Base-by-base conservation (phyloP, 1,140 invertebrate genomes). In the Triops longicaudatus region DNA sequence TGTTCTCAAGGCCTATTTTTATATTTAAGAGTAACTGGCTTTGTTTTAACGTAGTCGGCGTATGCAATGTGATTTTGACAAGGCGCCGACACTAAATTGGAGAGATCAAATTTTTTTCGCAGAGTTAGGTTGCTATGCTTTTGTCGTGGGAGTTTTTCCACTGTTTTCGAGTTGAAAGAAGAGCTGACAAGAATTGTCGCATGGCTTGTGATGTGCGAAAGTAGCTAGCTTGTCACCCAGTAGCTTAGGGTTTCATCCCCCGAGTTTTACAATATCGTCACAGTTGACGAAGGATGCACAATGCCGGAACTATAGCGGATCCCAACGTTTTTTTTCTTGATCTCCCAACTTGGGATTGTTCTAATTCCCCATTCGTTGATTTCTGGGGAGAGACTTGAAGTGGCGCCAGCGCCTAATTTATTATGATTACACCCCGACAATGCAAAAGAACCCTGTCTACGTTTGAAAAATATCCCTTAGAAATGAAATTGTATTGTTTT, bases 111-210 rank as follows among this genome's bases (percentile, higher is more conserved):
- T 63, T 63, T 63, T 63, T 63, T 37, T 37, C 31, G 31, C 10
- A 22, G 50, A 22, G 50, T 63, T 63, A 14, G 50, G 22, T 63
- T 63, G 50, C 22, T 2, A 4, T 4, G 50, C 50, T 63, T 63
- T 63, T 63, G 50, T 37, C 50, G 50, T 63, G 50, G 22, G 50
- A 63, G 50, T 63, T 63, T 63, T 63, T 63, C 50, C 50, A 63
- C 50, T 63, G 50, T 63, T 63, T 63, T 63, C 50, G 6, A 17
- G 50, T 17, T 63, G 50, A 63, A 63, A 63, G 50, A 63, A 63
- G 50, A 63, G 50, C 50, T 63, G 50, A 63, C 50, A 63, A 63
- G 50, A 63, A 63, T 63, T 63, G 50, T 63, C 50, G 50, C 50
- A 63, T 63, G 50, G 50, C 50, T 63, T 63, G 50, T 14, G 50